These are phyloP conservation scores for Gibbula magus DNA, from an alignment of 2,888 invertebrate species.

Conservation along the genomic window DNA sequence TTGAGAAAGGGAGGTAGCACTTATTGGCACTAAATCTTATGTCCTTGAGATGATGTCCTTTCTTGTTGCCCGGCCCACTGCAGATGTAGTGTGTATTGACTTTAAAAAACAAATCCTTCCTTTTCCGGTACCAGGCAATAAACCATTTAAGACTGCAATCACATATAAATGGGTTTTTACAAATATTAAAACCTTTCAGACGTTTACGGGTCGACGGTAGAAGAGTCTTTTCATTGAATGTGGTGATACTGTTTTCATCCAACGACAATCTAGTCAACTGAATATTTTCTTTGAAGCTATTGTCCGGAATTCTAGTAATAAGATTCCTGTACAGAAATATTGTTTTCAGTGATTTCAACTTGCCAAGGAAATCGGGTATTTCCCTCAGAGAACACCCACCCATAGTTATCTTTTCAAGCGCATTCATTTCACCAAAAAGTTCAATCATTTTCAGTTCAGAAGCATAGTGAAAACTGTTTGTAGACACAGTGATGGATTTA, in stretches of 20 bases:
- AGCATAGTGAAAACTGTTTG: not conserved
- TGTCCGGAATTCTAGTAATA: not conserved
- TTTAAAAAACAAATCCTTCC: not conserved
- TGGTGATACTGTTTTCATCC: not conserved
- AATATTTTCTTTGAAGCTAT: not conserved
- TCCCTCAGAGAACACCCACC: not conserved
- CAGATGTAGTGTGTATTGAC: not conserved
- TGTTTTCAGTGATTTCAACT: not conserved
- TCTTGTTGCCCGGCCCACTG: not conserved
- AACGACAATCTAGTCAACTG: not conserved
- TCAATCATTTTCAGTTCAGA: not conserved
- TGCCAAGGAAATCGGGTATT: not conserved
- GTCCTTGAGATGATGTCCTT: not conserved
- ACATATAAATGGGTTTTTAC: not conserved
- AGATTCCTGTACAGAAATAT: not conserved
- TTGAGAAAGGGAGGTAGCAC: not conserved
- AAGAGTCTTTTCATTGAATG: not conserved
- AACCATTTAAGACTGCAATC: not conserved
- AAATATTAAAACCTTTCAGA: not conserved
- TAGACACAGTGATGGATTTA: not conserved
- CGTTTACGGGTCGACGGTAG: not conserved
- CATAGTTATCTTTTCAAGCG: not conserved
- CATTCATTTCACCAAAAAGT: not conserved
- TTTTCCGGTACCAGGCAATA: not conserved
- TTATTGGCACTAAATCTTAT: not conserved